Evolutionary conservation across 2,888 invertebrate genomes (phyloP).

Genomic region (Sminthurides aquaticus): DNA sequence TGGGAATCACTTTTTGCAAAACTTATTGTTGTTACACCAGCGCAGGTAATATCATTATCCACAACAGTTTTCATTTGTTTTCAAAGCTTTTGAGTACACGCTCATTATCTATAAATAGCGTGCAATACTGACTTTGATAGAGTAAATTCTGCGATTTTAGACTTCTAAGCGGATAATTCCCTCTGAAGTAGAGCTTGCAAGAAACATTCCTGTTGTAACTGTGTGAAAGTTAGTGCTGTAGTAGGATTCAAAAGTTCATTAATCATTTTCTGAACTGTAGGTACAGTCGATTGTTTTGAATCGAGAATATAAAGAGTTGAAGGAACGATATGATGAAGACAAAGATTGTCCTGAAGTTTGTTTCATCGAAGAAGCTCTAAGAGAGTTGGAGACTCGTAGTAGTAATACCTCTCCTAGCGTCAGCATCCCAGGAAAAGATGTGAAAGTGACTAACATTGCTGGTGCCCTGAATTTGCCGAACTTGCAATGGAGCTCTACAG

Average conservation of each 20-base stretch:
- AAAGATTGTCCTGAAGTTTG: constrained; percentile 69
- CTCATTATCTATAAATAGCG: background rate
- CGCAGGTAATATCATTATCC: constrained; percentile 52
- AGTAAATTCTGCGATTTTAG: constrained; percentile 14
- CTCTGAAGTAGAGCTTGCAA: constrained; percentile 11
- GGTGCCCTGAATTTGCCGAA: constrained; percentile 10
- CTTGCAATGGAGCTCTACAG: background rate
- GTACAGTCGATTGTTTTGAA: constrained; percentile 61
- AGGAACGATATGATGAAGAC: constrained; percentile 54
- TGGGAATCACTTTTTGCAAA: constrained; percentile 61
- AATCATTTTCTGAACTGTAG: no score
- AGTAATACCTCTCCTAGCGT: constrained; percentile 3
- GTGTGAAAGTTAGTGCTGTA: background rate
- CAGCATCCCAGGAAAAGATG: background rate
- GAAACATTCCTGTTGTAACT: constrained; percentile 7
- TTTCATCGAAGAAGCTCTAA: constrained; percentile 76
- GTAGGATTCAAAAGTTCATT: no score
- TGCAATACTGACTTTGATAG: constrained; percentile 22
- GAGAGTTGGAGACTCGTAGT: constrained; percentile 52
- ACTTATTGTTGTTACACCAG: constrained; percentile 62
- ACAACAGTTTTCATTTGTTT: constrained; percentile 13
- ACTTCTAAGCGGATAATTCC: background rate
- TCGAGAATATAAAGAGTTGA: constrained; percentile 63
- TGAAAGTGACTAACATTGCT: background rate
- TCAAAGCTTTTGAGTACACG: constrained; percentile 17